Evolutionary conservation across 2,797 vertebrate species (phyloP).

Genomic region (Falco naumanni): DNA sequence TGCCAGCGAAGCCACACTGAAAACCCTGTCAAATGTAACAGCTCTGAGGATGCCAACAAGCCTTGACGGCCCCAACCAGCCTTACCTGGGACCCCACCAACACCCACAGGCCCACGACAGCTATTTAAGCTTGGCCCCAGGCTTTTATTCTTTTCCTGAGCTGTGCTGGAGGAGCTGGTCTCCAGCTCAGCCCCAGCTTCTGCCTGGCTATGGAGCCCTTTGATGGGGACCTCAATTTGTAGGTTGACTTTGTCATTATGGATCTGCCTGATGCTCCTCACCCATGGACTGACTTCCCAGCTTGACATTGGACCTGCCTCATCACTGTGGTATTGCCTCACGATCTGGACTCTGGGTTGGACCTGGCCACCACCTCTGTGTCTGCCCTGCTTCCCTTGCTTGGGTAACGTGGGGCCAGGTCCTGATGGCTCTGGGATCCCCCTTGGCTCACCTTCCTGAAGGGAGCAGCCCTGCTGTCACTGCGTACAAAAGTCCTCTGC

Average conservation of each 20-base stretch:
- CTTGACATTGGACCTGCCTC: not conserved
- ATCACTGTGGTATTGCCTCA: rapidly evolving
- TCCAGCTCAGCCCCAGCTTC: too few relatives aligned
- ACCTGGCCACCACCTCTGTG: not conserved
- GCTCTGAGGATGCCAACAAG: not conserved
- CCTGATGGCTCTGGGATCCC: not conserved
- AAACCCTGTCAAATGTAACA: not conserved
- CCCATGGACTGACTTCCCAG: not conserved
- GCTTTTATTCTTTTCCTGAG: rapidly evolving
- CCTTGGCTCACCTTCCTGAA: not conserved
- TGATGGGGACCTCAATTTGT: not conserved
- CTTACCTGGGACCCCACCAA: too few relatives aligned
- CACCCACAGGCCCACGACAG: not conserved
- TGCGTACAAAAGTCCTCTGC: rapidly evolving
- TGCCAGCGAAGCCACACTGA: not conserved
- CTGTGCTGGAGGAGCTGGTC: not conserved
- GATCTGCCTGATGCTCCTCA: not conserved
- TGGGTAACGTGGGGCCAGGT: not conserved
- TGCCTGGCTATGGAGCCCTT: not conserved
- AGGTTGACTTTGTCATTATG: not conserved
- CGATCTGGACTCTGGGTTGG: not conserved
- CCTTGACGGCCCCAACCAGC: not conserved
- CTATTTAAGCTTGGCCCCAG: not conserved
- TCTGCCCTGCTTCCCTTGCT: not conserved
- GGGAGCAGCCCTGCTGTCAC: not conserved